These are phyloP conservation scores for Crepidodera aurea DNA, from an alignment of 2,888 invertebrate species.

Conservation along the genomic window DNA sequence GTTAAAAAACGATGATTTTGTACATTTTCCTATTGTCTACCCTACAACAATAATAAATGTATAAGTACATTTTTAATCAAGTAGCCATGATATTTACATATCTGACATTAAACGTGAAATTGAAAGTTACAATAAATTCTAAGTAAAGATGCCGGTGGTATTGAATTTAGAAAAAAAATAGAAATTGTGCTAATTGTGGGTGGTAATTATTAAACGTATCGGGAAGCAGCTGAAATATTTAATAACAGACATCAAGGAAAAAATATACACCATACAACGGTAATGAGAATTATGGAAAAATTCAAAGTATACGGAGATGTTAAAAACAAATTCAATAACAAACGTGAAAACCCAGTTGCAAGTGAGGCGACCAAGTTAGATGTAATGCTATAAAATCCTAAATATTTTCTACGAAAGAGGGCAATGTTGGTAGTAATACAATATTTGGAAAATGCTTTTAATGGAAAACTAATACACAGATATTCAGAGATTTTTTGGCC, in stretches of 20 bases:
- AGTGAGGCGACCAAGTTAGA: constrained; percentile 11
- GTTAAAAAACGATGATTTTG: too few species aligned
- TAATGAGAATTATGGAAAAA: too few species aligned
- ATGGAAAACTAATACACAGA: not conserved
- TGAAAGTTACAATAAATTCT: not conserved
- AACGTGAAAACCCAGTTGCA: not conserved
- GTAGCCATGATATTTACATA: too few species aligned
- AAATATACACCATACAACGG: not conserved
- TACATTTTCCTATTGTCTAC: not conserved
- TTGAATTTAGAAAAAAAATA: not conserved
- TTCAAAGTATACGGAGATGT: constrained; percentile 8
- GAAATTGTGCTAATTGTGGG: too few species aligned
- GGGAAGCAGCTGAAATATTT: constrained; percentile 2
- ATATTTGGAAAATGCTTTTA: not conserved
- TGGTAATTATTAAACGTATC: not conserved
- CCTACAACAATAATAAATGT: constrained; percentile 5
- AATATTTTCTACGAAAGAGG: not conserved
- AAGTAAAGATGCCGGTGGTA: not conserved
- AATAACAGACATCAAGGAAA: not conserved
- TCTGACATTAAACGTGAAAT: not conserved
- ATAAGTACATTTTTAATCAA: too few species aligned
- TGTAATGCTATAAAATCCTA: constrained; percentile 12
- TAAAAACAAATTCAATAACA: constrained; percentile 7
- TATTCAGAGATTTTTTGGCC: not conserved
- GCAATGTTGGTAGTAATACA: not conserved